Conservation (phyloP, 2,888 invertebrate genomes). For the Cylindroiulus punctatus region DNA sequence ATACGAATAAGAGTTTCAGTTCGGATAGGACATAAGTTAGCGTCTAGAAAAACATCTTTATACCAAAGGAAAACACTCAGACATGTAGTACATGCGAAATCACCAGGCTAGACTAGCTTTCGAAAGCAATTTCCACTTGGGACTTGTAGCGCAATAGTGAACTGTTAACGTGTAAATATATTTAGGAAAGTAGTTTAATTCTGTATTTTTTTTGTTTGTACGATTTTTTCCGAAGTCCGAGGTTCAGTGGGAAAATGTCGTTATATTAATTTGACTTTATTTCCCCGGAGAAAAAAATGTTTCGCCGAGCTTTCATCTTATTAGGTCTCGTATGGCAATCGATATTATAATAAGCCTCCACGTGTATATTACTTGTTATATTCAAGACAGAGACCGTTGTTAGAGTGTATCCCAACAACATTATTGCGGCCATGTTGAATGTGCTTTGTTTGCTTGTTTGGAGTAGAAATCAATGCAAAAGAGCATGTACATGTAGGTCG, state of each 20-base stretch:
- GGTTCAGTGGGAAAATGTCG: neutral
- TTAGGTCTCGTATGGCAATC: constrained; percentile 5
- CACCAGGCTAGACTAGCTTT: no score
- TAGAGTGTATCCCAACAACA: neutral
- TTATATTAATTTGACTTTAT: neutral
- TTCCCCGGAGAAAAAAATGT: neutral
- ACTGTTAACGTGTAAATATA: neutral
- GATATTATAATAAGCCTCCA: constrained; percentile 34
- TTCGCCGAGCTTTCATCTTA: neutral
- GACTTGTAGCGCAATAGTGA: no score
- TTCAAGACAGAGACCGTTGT: constrained; percentile 7
- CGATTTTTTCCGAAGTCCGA: constrained; percentile 1
- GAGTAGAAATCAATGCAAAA: constrained; percentile 43
- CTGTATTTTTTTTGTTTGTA: neutral
- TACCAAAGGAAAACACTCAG: no score
- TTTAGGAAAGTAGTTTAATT: neutral
- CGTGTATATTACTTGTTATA: constrained; percentile 27
- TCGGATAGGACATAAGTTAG: no score
- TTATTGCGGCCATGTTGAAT: constrained; percentile 35
- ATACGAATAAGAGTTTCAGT: no score
- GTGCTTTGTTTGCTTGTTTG: constrained; percentile 32
- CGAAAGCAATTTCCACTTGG: no score
- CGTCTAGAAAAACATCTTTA: no score
- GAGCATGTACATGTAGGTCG: constrained; percentile 9
- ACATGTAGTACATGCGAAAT: no score